phyloP scores from a whole-genome alignment of 2,888 invertebrate species.

The Drosophila kanekoi region DNA sequence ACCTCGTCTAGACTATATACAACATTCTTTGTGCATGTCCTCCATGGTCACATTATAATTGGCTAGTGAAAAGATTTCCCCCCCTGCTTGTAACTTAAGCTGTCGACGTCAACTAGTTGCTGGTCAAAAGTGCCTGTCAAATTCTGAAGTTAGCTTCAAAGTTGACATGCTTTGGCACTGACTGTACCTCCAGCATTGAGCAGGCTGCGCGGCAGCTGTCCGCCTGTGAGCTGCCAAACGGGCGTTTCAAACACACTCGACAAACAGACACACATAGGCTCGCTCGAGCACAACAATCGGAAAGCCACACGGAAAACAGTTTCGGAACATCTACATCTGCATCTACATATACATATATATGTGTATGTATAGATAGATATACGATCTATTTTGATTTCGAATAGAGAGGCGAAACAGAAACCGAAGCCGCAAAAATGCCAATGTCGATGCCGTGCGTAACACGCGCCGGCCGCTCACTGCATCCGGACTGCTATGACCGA shows the following conservation, averaged over 20 bases:
- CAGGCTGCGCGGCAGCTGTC: background rate
- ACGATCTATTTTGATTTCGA: background rate
- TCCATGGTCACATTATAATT: too few relatives aligned
- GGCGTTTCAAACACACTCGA: background rate
- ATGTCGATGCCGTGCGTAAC: conserved; percentile 53
- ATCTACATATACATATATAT: background rate
- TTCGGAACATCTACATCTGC: background rate
- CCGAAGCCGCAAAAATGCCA: conserved; percentile 28
- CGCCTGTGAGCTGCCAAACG: background rate
- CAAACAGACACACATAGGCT: background rate
- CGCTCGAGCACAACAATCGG: background rate
- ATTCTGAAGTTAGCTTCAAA: background rate
- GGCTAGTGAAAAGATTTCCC: too few relatives aligned
- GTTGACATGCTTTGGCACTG: too few relatives aligned
- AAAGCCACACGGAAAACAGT: background rate
- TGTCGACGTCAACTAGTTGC: too few relatives aligned
- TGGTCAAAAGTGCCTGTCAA: background rate
- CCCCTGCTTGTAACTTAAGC: too few relatives aligned
- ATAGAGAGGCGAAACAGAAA: background rate
- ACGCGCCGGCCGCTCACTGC: conserved; percentile 32
- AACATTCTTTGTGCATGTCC: too few relatives aligned
- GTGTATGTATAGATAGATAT: background rate
- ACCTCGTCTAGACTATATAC: too few relatives aligned
- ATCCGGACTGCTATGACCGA: conserved; percentile 59
- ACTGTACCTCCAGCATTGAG: background rate